Conservation (phyloP, 2,888 invertebrate species). For the Alitta virens region DNA sequence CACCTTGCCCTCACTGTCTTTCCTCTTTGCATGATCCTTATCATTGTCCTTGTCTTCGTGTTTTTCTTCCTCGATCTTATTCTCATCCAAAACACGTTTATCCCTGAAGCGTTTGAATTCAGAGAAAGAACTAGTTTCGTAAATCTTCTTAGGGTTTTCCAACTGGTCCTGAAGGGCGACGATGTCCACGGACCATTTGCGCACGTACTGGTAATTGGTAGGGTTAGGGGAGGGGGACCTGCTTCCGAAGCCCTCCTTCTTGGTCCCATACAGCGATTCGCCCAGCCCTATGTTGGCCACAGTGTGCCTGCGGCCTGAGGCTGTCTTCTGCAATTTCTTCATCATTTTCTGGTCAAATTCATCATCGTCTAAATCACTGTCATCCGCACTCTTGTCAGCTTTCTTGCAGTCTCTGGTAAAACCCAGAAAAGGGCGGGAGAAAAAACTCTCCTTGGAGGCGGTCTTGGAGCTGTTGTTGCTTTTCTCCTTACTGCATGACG, state of each 20-base stretch:
- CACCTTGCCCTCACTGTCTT: too few species aligned
- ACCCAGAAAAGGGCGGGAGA: neutral
- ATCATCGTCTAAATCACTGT: constrained; percentile 22
- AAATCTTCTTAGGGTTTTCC: constrained; percentile 50
- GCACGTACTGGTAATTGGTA: constrained; percentile 49
- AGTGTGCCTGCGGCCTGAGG: constrained; percentile 28
- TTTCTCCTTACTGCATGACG: neutral
- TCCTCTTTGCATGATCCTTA: neutral
- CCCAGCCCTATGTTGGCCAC: constrained; percentile 32
- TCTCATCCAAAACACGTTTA: neutral
- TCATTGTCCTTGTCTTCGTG: neutral
- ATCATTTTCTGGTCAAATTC: constrained; percentile 28
- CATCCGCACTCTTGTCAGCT: constrained; percentile 11
- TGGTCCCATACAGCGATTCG: constrained; percentile 7
- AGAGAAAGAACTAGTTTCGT: constrained; percentile 23
- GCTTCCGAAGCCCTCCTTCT: constrained; percentile 1
- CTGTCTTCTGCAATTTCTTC: constrained; percentile 18
- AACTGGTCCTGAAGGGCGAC: constrained; percentile 52
- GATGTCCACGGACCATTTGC: constrained; percentile 55
- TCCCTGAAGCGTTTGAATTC: neutral
- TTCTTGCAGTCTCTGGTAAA: constrained; percentile 2
- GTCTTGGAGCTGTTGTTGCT: neutral
- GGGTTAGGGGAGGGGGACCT: constrained; percentile 26
- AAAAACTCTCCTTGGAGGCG: neutral
- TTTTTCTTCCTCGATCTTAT: neutral